A percentile compares a stretch with the other conserved stretches of the same genome.
Evolutionary conservation across 2,888 invertebrate species (phyloP).

Genomic region (Pammene aurita): DNA sequence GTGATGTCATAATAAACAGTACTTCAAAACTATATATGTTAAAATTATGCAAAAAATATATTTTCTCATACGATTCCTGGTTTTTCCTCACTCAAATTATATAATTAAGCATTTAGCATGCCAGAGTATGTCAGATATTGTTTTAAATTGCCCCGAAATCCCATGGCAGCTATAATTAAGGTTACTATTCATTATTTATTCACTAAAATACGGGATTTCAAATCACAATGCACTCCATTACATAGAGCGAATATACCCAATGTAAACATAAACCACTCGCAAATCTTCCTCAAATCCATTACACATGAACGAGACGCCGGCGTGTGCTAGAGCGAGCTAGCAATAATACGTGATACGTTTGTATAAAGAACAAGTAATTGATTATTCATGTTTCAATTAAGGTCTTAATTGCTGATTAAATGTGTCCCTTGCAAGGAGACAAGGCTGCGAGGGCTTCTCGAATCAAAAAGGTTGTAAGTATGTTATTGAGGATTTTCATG

Average conservation of each 20-base stretch:
- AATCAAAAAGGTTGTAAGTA: background rate
- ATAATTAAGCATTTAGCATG: too few species aligned
- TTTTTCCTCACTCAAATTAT: too few species aligned
- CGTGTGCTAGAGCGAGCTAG: slow-evolving; percentile 6
- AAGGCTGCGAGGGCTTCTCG: background rate
- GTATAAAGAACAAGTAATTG: slow-evolving; percentile 26
- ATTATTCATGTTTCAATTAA: slow-evolving; percentile 36
- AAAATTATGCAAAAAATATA: too few species aligned
- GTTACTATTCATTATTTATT: too few species aligned
- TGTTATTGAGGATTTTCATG: background rate
- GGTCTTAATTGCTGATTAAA: slow-evolving; percentile 21
- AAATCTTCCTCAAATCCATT: slow-evolving; percentile 13
- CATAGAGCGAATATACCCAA: background rate
- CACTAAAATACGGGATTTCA: too few species aligned
- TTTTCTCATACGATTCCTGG: too few species aligned
- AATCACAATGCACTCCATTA: too few species aligned
- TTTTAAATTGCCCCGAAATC: too few species aligned
- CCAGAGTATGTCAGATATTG: too few species aligned
- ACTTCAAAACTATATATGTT: too few species aligned
- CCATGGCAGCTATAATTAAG: too few species aligned
- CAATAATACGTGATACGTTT: background rate
- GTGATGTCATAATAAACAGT: too few species aligned
- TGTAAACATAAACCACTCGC: background rate
- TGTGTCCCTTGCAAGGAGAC: background rate
- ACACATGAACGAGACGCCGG: background rate